Evolutionary conservation across 2,888 invertebrate genomes (phyloP), one percentile per base, ranked within the genome.

Genomic region (Caenorhabditis drosophilae): DNA sequence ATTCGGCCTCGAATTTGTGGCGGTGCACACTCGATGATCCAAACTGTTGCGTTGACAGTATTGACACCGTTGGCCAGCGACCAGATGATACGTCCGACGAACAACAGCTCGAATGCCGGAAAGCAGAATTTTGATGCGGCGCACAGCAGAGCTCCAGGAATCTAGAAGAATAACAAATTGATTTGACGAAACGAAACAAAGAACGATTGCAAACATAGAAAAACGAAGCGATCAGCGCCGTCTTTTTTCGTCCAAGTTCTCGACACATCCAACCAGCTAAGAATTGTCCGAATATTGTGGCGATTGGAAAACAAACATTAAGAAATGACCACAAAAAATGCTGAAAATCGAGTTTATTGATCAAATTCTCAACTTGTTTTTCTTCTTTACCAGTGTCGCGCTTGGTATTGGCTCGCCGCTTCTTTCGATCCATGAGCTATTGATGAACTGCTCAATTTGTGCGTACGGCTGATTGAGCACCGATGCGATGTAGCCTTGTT

Each of bases 401-500:
- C 52, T 53, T 12, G 67, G 51, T 9, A 75, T 67, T 0, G 67
- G 67, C 7, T 63, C 53, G 3, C 70, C 75, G 0, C 49, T 63
- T 23, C 69, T 31, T 41, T 73, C 67, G 6, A 63, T 62, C 60
- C 71, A 71, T 11, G 70, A 72, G 6, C 63, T 49, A 53, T 76
- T 75, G 57, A 76, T 76, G 47, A 71, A 76, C 16, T 62, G 57
- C 46, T 75, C 72, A 40, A 76, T 75, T 53, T 73, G 68, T 31
- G 63, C 60, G 47, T 76, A 76, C 0, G 76, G 76, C 45, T 76
- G 76, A 46, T 76, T 76, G 35, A 76, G 67, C 9, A 76, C 76
- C 0, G 76, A 73, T n/a, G 76, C 76, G 34, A 76, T 75, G 59
- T 76, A 76, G 27, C 76, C 76, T 56, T 77, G 77, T 42, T 77